phyloP scores from a whole-genome alignment of 2,113 vertebrate species.

The Pomatostomus ruficeps region DNA sequence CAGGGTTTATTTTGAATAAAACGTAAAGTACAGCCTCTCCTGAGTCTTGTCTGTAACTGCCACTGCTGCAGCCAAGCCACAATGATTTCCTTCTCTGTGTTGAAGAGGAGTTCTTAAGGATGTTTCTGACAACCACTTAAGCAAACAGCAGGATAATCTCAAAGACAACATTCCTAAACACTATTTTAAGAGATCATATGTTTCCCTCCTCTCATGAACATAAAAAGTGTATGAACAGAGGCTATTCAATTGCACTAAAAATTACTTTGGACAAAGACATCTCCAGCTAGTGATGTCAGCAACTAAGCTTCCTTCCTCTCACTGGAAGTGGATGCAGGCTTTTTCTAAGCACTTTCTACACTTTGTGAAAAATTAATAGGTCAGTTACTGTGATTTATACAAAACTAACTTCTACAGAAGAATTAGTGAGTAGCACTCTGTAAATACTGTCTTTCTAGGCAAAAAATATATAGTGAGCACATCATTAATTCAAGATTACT shows the following conservation, averaged over 20 bases:
- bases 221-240: not conserved
- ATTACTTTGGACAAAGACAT: not conserved
- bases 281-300: not conserved
- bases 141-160: not conserved
- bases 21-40: not conserved
- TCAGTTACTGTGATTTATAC: not conserved
- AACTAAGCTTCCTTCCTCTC: not conserved
- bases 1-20: not conserved
- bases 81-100: rapidly evolving
- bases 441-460: not conserved
- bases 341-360: not conserved
- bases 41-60: not conserved
- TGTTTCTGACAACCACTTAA: not conserved
- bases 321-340: not conserved
- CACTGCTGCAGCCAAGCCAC: not conserved
- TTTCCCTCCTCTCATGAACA: not conserved
- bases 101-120: not conserved
- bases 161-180: not conserved
- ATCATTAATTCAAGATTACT: not conserved
- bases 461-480: not conserved
- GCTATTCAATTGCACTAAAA: not conserved
- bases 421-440: not conserved
- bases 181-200: not conserved
- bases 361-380: not conserved
- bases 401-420: not conserved